These are phyloP conservation scores for Lucilia cuprina DNA, from an alignment of 1,140 invertebrate genomes.

Conservation along the genomic window DNA sequence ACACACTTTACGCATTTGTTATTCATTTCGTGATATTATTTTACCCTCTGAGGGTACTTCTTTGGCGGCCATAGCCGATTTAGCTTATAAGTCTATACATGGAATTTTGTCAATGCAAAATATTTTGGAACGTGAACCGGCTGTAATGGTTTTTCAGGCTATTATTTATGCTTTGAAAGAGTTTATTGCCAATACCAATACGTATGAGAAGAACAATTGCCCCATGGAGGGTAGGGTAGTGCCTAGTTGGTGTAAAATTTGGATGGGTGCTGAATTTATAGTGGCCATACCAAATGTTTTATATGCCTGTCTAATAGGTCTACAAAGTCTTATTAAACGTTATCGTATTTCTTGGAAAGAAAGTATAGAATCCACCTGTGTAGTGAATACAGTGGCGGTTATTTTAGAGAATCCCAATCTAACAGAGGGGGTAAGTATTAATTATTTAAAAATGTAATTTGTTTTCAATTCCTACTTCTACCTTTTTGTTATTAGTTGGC, in stretches of 20 bases:
- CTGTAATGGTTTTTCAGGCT: constrained; percentile 75
- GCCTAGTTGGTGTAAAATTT: background rate
- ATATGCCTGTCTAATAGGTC: constrained; percentile 68
- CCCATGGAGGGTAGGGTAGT: background rate
- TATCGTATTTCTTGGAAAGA: constrained; percentile 79
- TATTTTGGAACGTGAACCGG: constrained; percentile 69
- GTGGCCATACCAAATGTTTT: constrained; percentile 63
- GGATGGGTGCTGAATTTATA: constrained; percentile 26
- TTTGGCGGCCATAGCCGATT: constrained; percentile 61
- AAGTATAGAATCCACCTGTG: constrained; percentile 55
- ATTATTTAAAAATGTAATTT: background rate
- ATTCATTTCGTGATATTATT: constrained; percentile 64
- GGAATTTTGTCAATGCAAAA: constrained; percentile 66
- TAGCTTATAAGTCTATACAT: constrained; percentile 71
- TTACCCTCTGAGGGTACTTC: constrained; percentile 44
- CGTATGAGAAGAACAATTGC: background rate
- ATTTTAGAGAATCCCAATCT: constrained; percentile 61
- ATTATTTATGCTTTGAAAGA: constrained; percentile 73
- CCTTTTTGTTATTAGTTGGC: constrained; percentile 66
- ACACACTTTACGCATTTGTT: constrained; percentile 69
- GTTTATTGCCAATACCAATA: constrained; percentile 53
- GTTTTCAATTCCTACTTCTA: background rate
- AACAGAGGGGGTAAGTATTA: constrained; percentile 56
- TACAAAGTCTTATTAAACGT: constrained; percentile 71
- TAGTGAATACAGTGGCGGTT: constrained; percentile 60